A percentile compares a stretch with the other conserved stretches of the same genome.
Conservation (phyloP, 2,888 invertebrate genomes). For the Linnaemya tessellans region DNA sequence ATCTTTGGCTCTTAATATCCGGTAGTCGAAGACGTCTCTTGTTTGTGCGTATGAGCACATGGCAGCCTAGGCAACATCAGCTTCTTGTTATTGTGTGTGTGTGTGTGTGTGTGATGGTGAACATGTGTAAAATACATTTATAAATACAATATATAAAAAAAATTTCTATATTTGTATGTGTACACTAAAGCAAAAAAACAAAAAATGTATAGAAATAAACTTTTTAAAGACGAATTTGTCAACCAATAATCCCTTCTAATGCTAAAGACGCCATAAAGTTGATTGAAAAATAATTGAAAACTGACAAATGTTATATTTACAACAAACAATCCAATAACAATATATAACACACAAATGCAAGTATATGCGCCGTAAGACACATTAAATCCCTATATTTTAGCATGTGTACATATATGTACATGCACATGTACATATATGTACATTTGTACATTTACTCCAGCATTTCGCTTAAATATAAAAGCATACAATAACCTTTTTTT, state of each 20-base stretch:
- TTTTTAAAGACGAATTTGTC: conserved; percentile 57
- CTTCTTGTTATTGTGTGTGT: too few relatives aligned
- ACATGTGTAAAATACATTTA: conserved; percentile 52
- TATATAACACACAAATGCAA: conserved; percentile 27
- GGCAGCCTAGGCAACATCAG: neutral
- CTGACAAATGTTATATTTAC: conserved; percentile 57
- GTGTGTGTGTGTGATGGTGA: neutral
- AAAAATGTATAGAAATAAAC: conserved; percentile 35
- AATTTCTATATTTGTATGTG: neutral
- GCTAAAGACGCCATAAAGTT: conserved; percentile 66
- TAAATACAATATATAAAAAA: conserved; percentile 49
- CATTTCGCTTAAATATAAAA: neutral
- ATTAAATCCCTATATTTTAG: neutral
- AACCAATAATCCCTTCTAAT: conserved; percentile 64
- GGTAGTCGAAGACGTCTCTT: neutral
- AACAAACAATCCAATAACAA: conserved; percentile 30
- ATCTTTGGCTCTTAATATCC: neutral
- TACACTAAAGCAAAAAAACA: neutral
- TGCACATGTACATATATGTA: neutral
- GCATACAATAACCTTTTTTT: neutral
- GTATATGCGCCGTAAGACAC: neutral
- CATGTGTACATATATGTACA: neutral
- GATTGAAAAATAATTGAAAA: conserved; percentile 68
- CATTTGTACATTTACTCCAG: neutral
- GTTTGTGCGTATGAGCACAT: neutral